Evolutionary conservation across 2,113 vertebrate genomes (phyloP), one percentile per base, ranked within the genome.

Genomic region (Esox niger): DNA sequence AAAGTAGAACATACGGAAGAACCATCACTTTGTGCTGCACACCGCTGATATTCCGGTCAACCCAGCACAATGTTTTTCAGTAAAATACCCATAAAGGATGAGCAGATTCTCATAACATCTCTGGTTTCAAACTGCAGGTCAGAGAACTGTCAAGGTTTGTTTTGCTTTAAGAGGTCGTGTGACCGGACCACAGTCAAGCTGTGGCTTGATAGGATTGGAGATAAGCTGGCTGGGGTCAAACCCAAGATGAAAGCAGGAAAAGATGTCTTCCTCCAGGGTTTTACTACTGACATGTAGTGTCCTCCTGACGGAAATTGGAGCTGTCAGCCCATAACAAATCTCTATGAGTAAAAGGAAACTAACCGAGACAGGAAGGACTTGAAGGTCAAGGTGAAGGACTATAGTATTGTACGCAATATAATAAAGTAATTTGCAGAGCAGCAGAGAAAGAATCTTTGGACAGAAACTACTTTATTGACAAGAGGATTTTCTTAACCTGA

Each of bases 21-120:
- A 76, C 69, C 70, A 58, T 69, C 49, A 70, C 27, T 63, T 33
- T 70, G 57, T 31, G 26, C 60, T 27, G 58, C 71, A 4, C 68
- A 46, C 72, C 72, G 65, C 72, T 74, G 65, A 23, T 73, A 70
- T 63, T 78, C 73, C 33, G 78, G 56, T 62, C 58, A 56, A 66
- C 65, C 74, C 56, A 74, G 30, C 70, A 6, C 35, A 69, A n/a
- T 64, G 25, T 69, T 31, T 57, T 54, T 67, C 11, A 20, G 43
- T 26, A 7, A 70, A 62, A 27, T 6, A 55, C 32, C 9, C 52
- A 66, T 56, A 55, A 30, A 56, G 52, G 47, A 68, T 55, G 62
- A 27, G 57, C 21, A 13, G 26, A 70, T 31, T 2, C 54, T n/a
- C 29, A 31, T 2, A 26, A 4, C 43, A n/a, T 57, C 33, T 61